phyloP scores from a whole-genome alignment of 2,888 invertebrate genomes.

The Tenthredo notha region DNA sequence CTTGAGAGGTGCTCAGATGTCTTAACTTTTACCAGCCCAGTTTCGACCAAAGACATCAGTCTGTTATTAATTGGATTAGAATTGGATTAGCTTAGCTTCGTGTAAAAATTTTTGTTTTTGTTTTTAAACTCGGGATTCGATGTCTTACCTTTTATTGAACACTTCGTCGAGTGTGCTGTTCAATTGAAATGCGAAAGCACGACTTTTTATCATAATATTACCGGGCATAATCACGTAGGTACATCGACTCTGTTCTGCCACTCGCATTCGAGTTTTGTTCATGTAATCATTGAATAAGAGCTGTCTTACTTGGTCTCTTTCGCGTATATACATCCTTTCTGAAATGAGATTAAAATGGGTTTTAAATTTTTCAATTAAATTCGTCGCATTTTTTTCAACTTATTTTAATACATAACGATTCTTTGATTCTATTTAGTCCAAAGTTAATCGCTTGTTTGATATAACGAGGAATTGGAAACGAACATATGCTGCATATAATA shows the following conservation, averaged over 20 bases:
- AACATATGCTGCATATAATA: background rate
- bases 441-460: background rate
- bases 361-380: background rate
- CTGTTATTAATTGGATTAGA: constrained; percentile 77
- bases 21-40: constrained; percentile 87
- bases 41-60: constrained; percentile 85
- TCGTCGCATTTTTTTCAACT: background rate
- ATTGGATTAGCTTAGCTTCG: background rate
- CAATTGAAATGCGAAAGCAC: constrained; percentile 87
- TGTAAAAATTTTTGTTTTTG: background rate
- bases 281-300: constrained; percentile 87
- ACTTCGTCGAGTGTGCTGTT: constrained; percentile 82
- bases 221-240: constrained; percentile 88
- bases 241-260: constrained; percentile 84
- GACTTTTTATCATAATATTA: constrained; percentile 83
- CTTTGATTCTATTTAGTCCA: background rate
- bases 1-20: constrained; percentile 84
- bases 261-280: constrained; percentile 80
- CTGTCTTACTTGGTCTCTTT: constrained; percentile 85
- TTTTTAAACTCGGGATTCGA: constrained; percentile 20
- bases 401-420: background rate
- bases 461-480: too few species aligned
- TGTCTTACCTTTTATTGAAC: constrained; percentile 86
- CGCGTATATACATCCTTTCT: constrained; percentile 83
- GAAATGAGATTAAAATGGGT: background rate